Conservation (phyloP, 2,888 invertebrate genomes). For the Ethmia dodecea region DNA sequence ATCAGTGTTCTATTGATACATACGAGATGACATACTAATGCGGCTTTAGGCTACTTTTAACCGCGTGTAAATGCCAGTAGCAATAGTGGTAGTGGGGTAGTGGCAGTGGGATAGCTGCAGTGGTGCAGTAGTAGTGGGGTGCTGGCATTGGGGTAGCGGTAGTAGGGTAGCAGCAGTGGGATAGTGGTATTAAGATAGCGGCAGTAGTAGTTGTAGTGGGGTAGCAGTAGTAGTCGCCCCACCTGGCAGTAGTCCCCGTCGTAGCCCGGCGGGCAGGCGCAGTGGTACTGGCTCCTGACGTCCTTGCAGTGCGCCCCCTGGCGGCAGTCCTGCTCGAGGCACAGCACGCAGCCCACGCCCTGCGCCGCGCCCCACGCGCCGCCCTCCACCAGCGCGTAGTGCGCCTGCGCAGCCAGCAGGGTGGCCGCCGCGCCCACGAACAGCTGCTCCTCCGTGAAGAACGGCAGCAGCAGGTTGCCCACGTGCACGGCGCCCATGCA, state of each 20-base stretch:
- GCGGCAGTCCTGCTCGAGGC: slow-evolving; percentile 87
- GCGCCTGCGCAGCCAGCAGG: slow-evolving; percentile 59
- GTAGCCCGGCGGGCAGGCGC: slow-evolving; percentile 88
- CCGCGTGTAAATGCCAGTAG: too few species aligned
- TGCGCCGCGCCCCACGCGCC: slow-evolving; percentile 49
- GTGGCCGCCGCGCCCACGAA: slow-evolving; percentile 76
- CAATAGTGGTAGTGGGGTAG: too few species aligned
- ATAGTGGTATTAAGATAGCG: too few species aligned
- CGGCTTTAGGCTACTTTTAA: too few species aligned
- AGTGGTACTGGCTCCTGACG: slow-evolving; percentile 80
- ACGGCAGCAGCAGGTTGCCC: slow-evolving; percentile 89
- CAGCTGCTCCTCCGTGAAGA: slow-evolving; percentile 86
- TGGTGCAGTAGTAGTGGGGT: too few species aligned
- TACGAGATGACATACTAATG: too few species aligned
- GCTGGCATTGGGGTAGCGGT: too few species aligned
- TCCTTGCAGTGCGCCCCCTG: slow-evolving; percentile 76
- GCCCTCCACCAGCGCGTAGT: slow-evolving; percentile 52
- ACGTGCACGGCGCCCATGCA: slow-evolving; percentile 93
- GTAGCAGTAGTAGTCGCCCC: too few species aligned
- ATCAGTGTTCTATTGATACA: too few species aligned
- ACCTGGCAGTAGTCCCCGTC: slow-evolving; percentile 86
- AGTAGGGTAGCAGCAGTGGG: too few species aligned
- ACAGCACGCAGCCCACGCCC: slow-evolving; percentile 86
- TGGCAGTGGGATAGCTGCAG: too few species aligned
- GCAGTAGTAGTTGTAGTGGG: not conserved